Evolutionary conservation across 2,113 vertebrate species (phyloP), one percentile per base, ranked within the genome.

Genomic region (Xiphorhynchus elegans): DNA sequence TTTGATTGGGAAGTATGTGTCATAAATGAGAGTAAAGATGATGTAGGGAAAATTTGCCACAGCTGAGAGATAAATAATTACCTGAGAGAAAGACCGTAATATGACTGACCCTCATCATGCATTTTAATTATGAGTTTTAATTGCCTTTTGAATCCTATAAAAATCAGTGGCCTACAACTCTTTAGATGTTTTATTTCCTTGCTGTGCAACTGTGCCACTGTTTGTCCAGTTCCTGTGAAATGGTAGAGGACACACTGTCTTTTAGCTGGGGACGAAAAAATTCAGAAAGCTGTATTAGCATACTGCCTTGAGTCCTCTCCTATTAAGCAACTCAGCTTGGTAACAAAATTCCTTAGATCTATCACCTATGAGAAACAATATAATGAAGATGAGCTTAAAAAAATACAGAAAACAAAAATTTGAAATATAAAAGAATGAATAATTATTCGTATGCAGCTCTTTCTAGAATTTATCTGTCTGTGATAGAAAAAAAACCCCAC

Each of bases 81-180:
- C 68, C 46, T 80, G 25, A 37, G 47, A 92, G 62, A 87, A 76
- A 79, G 53, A 81, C 37, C 52, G 73, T 39, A 78, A 79, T 86
- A 79, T 84, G 81, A 62, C 74, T 77, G 81, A 84, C 64, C 39
- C 33, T 86, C 60, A 92, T 67, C 24, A 69, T 89, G 58, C 49
- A 67, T 95, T 96, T 90, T 91, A 95, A 96, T 95, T 84, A 93
- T 46, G 29, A 13, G 2, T 4, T 94, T 93, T 96, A 96, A 96
- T 95, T 91, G 58, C 53, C 62, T 93, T 95, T 78, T 81, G 49
- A 94, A 93, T 95, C 56, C 68, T 68, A 79, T 93, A 95, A 96
- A 97, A 96, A 82, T 66, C 70, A 75, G n/a, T 92, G 52, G 59
- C 39, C 53, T 93, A 62, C 60, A 72, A 64, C 40, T 37, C 33